phyloP scores from a whole-genome alignment of 2,888 invertebrate species.

The Thysanoteuthis rhombus region DNA sequence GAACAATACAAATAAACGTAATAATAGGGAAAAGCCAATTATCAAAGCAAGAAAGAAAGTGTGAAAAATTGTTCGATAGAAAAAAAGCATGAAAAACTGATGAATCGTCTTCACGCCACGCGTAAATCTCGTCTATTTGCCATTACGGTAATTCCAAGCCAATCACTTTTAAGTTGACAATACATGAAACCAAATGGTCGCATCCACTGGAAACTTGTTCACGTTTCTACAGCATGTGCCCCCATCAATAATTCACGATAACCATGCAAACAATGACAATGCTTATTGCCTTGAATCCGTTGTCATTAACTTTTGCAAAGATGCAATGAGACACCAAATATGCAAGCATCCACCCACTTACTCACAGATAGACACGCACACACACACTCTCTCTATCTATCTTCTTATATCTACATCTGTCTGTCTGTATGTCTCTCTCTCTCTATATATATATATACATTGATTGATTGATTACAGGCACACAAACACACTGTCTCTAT shows the following conservation, averaged over 20 bases:
- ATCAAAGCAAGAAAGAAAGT: background rate
- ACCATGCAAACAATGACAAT: background rate
- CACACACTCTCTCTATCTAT: background rate
- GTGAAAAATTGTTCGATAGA: background rate
- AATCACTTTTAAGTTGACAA: background rate
- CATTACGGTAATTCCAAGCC: background rate
- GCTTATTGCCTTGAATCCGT: background rate
- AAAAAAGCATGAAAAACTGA: background rate
- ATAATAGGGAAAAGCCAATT: background rate
- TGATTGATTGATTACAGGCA: no score
- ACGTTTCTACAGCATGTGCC: background rate
- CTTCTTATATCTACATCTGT: background rate
- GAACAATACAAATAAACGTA: background rate
- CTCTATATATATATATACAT: background rate
- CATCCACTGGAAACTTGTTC: background rate
- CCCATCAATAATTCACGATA: background rate
- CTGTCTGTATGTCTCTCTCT: background rate
- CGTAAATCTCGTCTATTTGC: background rate
- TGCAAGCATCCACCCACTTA: no score
- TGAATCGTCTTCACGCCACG: background rate
- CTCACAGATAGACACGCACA: background rate
- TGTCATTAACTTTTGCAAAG: background rate
- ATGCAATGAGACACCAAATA: background rate
- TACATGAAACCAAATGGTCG: background rate
- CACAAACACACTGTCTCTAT: no score